phyloP scores from a whole-genome alignment of 1,140 invertebrate species.

The Aphaenogaster floridana region DNA sequence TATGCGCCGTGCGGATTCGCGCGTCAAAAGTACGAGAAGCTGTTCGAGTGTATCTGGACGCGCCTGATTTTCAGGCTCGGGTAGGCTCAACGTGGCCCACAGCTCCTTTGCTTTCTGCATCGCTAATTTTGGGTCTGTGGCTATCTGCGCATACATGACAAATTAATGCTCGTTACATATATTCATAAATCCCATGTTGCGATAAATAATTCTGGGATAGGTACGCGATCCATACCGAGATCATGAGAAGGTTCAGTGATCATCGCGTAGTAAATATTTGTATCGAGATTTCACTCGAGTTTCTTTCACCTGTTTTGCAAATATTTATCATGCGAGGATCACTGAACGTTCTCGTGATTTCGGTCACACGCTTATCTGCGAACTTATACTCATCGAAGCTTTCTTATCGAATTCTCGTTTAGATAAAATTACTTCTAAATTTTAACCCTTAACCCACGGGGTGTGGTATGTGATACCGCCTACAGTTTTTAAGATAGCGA shows the following conservation, averaged over 20 bases:
- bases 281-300: neutral
- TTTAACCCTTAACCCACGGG: neutral
- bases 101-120: constrained; percentile 91
- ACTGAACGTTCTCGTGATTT: neutral
- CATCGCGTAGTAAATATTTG: neutral
- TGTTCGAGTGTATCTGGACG: constrained; percentile 92
- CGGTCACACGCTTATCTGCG: neutral
- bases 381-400: neutral
- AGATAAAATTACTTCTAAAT: neutral
- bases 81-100: constrained; percentile 90
- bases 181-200: neutral
- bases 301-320: neutral
- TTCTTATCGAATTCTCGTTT: neutral
- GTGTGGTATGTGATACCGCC: too few species aligned
- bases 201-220: neutral
- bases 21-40: constrained; percentile 90
- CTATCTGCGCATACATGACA: constrained; percentile 87
- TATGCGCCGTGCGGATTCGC: constrained; percentile 91
- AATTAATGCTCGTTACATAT: neutral
- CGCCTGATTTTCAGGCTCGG: constrained; percentile 94
- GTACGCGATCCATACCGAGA: neutral
- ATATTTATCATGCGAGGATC: neutral
- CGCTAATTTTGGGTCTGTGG: constrained; percentile 92
- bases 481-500: too few species aligned
- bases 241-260: neutral